Evolutionary conservation across 2,888 invertebrate genomes (phyloP), one percentile per base, ranked within the genome.

Genomic region (Galerucella pusilla): DNA sequence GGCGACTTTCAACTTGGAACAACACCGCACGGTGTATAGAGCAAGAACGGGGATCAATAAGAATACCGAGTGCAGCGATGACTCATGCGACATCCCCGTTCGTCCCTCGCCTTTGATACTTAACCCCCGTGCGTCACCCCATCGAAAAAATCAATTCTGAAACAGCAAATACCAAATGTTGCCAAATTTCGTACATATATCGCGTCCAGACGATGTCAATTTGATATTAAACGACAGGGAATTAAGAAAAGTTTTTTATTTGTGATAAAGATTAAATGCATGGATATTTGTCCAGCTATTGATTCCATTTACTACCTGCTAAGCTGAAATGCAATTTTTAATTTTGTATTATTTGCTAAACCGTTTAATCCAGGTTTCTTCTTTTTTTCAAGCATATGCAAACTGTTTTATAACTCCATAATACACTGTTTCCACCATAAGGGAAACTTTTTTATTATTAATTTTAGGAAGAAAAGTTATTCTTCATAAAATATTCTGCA

Each of bases 51-150:
- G 20, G 86, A 87, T 87, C 87, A 86, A 87, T 87, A 87, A 87
- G 86, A 86, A 85, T 85, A 85, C 85, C 85, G 86, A 86, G 87
- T 87, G 87, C 88, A 87, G 85, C 83, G 87, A 87, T 88, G 88
- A 88, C 86, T 88, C 87, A 87, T 84, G 85, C 86, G 85, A 85
- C 85, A 82, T 83, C 85, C 77, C 74, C 69, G 79, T 80, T 71
- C 77, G 72, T 73, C 79, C 69, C 79, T 73, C 67, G 66, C 78
- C 79, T 79, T 78, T 78, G 75, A 72, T 65, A 68, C 76, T 73
- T 68, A 76, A 73, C 76, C 80, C 78, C 80, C 81, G 77, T 73
- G 71, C 74, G 75, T 77, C 82, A 80, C 81, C 80, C 78, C 79
- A 75, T 78, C 82, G 85, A 87, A 87, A 87, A 87, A 87, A 87